A percentile compares a stretch with the other conserved stretches of the same genome.
These are phyloP conservation scores for Podarcis muralis DNA, from an alignment of 2,113 vertebrate species.

Conservation along the genomic window DNA sequence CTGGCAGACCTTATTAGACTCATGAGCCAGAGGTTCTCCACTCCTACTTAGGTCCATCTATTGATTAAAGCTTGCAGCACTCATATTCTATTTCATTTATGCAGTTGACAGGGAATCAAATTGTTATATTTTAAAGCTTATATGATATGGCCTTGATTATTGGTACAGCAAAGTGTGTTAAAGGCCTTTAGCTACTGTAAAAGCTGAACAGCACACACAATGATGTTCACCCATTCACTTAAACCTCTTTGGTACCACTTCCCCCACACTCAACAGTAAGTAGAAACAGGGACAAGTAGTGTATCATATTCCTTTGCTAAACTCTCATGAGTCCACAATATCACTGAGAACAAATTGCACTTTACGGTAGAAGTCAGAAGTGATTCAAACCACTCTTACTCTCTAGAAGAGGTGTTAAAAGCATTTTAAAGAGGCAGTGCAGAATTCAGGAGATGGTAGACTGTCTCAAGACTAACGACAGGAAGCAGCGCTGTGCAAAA, in stretches of 20 bases:
- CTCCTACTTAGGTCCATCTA: not conserved
- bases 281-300: not conserved
- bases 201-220: not conserved
- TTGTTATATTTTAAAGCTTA: not conserved
- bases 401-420: not conserved
- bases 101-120: not conserved
- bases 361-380: slow-evolving; percentile 21
- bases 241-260: not conserved
- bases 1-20: too few relatives aligned
- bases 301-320: not conserved
- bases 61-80: not conserved
- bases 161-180: not conserved
- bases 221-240: not conserved
- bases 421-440: slow-evolving; percentile 12
- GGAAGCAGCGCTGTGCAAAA: not conserved
- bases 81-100: not conserved
- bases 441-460: not conserved
- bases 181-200: not conserved
- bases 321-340: not conserved
- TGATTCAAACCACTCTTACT: not conserved
- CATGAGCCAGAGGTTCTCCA: too few relatives aligned
- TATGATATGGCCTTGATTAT: not conserved
- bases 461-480: not conserved
- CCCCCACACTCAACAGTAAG: not conserved
- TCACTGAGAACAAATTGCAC: slow-evolving; percentile 7